Percentiles rank a stretch among this genome's conserved stretches.
Evolutionary conservation across 2,797 vertebrate genomes (phyloP).

Genomic region (Gallirallus australis): DNA sequence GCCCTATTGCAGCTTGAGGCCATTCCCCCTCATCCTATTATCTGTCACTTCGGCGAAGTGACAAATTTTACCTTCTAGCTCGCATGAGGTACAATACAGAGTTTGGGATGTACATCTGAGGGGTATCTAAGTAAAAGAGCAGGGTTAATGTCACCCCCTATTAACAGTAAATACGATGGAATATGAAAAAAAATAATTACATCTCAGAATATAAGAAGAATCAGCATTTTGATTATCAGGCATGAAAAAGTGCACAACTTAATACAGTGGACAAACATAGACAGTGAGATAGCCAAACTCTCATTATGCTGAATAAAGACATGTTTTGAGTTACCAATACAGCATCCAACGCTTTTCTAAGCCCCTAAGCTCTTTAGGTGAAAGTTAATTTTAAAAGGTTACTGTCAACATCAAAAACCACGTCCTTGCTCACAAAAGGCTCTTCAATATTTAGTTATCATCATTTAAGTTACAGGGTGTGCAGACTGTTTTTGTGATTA

Average conservation of each 20-base stretch:
- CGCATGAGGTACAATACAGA: accelerated
- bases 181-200: neutral
- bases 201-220: neutral
- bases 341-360: neutral
- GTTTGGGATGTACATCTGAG: neutral
- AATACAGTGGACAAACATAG: neutral
- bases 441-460: neutral
- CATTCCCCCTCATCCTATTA: too few relatives aligned
- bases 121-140: neutral
- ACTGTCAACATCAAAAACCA: neutral
- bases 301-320: neutral
- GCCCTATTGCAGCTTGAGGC: too few relatives aligned
- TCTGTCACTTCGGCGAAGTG: too few relatives aligned
- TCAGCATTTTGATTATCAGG: neutral
- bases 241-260: neutral
- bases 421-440: neutral
- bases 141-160: neutral
- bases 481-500: neutral
- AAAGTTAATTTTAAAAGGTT: neutral
- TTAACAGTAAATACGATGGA: neutral
- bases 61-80: neutral
- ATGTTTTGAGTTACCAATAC: neutral
- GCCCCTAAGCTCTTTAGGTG: neutral
- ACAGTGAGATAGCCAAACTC: neutral
- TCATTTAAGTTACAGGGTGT: neutral